These are phyloP conservation scores for Lanistes nyassanus DNA, from an alignment of 1,140 invertebrate genomes.

Conservation along the genomic window DNA sequence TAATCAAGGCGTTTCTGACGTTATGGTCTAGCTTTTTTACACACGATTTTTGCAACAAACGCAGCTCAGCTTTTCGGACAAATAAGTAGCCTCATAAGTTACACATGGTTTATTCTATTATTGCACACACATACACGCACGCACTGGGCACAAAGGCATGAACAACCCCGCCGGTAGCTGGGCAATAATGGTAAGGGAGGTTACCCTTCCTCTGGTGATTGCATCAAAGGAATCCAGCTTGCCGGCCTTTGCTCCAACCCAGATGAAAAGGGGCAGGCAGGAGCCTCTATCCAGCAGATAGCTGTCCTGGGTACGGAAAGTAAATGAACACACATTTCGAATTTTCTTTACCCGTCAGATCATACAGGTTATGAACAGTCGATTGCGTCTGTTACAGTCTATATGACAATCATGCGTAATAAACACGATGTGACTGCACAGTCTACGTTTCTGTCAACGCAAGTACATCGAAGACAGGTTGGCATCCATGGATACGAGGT, in stretches of 20 bases:
- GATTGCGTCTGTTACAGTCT: no score
- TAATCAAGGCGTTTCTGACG: not conserved
- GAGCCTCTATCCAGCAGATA: slow-evolving; percentile 42
- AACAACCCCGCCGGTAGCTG: no score
- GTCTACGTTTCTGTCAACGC: not conserved
- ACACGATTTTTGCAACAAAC: no score
- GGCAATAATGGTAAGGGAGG: not conserved
- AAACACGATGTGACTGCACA: not conserved
- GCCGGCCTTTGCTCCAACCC: slow-evolving; percentile 41
- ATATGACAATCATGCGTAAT: not conserved
- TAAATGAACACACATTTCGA: not conserved
- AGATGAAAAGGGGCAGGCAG: slow-evolving; percentile 35
- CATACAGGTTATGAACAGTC: not conserved
- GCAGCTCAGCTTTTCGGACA: not conserved
- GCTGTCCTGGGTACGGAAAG: slow-evolving; percentile 30
- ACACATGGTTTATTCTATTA: no score
- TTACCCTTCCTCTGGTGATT: slow-evolving; percentile 8
- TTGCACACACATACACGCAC: not conserved
- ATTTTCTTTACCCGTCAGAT: not conserved
- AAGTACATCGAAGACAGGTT: not conserved
- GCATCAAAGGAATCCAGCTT: not conserved
- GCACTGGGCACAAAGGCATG: no score
- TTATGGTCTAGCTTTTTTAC: no score
- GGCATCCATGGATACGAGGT: not conserved
- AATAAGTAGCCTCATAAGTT: not conserved